Base-by-base conservation (phyloP, 2,113 vertebrate genomes). In the Tricholaema leucomelas region DNA sequence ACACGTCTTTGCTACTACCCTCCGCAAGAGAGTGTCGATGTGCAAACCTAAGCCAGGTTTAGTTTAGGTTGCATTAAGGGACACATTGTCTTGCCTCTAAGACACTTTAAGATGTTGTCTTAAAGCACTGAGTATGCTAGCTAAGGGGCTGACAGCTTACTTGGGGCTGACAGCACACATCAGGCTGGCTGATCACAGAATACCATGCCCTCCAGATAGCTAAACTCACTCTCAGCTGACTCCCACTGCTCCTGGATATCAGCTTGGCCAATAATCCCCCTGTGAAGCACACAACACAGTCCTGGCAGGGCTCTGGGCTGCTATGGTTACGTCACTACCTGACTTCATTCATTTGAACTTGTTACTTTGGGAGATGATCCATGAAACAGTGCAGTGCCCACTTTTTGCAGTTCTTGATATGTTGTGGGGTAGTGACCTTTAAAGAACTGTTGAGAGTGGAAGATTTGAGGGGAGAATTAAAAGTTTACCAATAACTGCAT, bases 301-400 rank as follows among this genome's bases (percentile, higher is more conserved):
- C 73, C 36, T 10, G 0, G 40, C 27, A 50, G 81, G 81, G 56
- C 69, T 77, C 61, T 11, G 50, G 23, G 38, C 44, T 0, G 0
- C n/a, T 0, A 0, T 0, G 1, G 40, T 73, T 56, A 35, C 1
- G 1, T 48, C 0, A 0, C 76, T 70, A 19, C 44, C 35, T 28
- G 19, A 20, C 12, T 65, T 58, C 7, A n/a, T n/a, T 35, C 19
- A 30, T 90, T 73, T 54, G 21, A 81, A 28, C 5, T 1, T 2
- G 11, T 8, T 54, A 1, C 67, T 19, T 75, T 55, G 72, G 30
- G 63, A 81, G 44, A 36, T 8, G n/a, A 63, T 76, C 81, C 71
- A 40, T 61, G 16, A 72, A 79, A 79, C 18, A 82, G 24, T 63
- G 36, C 24, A 27, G 24, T 18, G 55, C 33, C 76, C 79, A 66